Conservation (phyloP, 2,888 invertebrate genomes). For the Euspilapteryx auroguttella region DNA sequence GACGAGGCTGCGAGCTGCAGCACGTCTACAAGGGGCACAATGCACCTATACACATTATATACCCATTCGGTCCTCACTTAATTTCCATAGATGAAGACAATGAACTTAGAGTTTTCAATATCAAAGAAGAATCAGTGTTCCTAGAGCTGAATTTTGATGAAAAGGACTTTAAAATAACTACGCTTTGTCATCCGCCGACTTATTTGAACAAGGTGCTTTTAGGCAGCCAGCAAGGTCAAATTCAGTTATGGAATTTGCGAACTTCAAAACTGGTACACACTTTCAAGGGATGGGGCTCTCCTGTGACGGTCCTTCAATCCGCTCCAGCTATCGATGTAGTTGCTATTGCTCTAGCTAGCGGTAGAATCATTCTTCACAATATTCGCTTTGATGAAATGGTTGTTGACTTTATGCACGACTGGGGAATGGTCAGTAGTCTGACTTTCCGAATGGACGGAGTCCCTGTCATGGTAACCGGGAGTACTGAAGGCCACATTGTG, state of each 20-base stretch:
- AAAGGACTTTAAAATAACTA: conserved; percentile 74
- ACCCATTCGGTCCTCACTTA: conserved; percentile 86
- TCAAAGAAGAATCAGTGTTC: conserved; percentile 70
- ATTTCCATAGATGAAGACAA: conserved; percentile 83
- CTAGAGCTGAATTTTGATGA: conserved; percentile 70
- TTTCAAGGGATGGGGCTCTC: conserved; percentile 73
- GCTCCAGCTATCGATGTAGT: conserved; percentile 92
- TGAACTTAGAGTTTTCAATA: conserved; percentile 82
- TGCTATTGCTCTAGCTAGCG: conserved; percentile 82
- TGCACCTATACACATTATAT: conserved; percentile 69
- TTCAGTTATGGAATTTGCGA: conserved; percentile 91
- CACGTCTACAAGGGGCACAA: conserved; percentile 80
- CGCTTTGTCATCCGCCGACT: conserved; percentile 89
- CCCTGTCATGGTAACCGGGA: conserved; percentile 86
- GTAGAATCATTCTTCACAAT: conserved; percentile 85
- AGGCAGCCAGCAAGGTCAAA: conserved; percentile 79
- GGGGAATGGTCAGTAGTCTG: conserved; percentile 84
- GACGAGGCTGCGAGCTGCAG: conserved; percentile 80
- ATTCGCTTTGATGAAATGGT: conserved; percentile 81
- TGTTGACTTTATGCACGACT: conserved; percentile 87
- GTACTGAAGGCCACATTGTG: conserved; percentile 81
- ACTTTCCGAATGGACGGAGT: conserved; percentile 85
- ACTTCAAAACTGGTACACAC: conserved; percentile 74
- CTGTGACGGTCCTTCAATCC: conserved; percentile 77
- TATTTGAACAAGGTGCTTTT: conserved; percentile 93